Conservation (phyloP, 2,888 invertebrate genomes). For the Artemia sp. region DNA sequence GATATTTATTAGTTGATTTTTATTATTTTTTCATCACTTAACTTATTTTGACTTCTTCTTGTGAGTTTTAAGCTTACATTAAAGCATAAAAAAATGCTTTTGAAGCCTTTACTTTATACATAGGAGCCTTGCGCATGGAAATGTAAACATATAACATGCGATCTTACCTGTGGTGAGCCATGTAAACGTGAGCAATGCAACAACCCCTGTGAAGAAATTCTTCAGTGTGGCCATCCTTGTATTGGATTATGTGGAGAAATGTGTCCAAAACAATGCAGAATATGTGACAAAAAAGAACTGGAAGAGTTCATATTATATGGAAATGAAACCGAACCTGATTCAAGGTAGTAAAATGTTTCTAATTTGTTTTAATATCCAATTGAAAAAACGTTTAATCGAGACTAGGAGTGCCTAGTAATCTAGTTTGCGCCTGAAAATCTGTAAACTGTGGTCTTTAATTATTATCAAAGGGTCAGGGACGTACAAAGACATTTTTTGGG, state of each 20-base stretch:
- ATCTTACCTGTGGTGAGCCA: slow-evolving; percentile 30
- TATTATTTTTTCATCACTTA: too few relatives aligned
- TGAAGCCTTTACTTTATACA: background rate
- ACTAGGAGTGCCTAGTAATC: too few relatives aligned
- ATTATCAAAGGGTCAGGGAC: too few relatives aligned
- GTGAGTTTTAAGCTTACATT: too few relatives aligned
- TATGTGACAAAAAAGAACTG: slow-evolving; percentile 36
- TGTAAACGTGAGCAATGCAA: slow-evolving; percentile 32
- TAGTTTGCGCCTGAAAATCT: too few relatives aligned
- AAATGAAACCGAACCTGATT: slow-evolving; percentile 39
- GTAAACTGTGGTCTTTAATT: too few relatives aligned
- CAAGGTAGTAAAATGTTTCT: slow-evolving; percentile 31
- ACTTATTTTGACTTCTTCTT: too few relatives aligned
- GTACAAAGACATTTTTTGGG: too few relatives aligned
- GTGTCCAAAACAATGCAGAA: slow-evolving; percentile 43
- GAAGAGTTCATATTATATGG: slow-evolving; percentile 35
- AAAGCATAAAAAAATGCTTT: too few relatives aligned
- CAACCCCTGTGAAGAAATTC: slow-evolving; percentile 29
- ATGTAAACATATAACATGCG: slow-evolving; percentile 30
- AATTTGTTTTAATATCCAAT: too few relatives aligned
- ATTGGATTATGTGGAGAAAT: slow-evolving; percentile 49
- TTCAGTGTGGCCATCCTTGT: slow-evolving; percentile 50
- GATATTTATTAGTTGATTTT: too few relatives aligned
- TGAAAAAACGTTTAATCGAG: too few relatives aligned
- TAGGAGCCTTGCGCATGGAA: slow-evolving; percentile 23